Base-by-base conservation (phyloP, 2,113 vertebrate species). In the Uria lomvia region DNA sequence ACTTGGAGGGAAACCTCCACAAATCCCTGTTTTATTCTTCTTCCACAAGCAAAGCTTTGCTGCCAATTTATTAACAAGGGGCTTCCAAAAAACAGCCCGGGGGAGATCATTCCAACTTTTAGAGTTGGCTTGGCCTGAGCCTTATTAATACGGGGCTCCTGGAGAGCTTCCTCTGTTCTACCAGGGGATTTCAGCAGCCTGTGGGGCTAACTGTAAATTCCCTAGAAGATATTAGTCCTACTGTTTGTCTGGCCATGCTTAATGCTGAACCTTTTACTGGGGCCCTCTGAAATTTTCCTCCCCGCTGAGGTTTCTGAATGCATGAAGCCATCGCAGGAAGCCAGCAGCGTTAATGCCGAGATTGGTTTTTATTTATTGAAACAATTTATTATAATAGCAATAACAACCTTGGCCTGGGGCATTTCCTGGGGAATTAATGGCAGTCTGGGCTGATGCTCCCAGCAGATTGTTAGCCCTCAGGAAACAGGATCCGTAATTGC, bases 321-420 rank as follows among this genome's bases (percentile, higher is more conserved):
- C 75, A 94, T 52, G 91, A 94, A 92, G 50, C 74, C 76, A 70
- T 91, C 87, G 52, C 88, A 85, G 93, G 95, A 97, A 97, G 73
- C 82, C 75, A 92, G 75, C 82, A 82, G 65, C 0, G 3, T 91
- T 96, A 94, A 94, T 97, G 87, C 71, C 79, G 73, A 66, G 88
- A 94, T 95, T 96, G 73, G 29, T 94, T 96, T 92, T 94, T 95
- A 96, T 96, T 96, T 97, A 95, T 95, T 93, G 93, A 92, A 97
- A 95, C 94, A 87, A 94, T 92, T 96, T 92, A 89, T 95, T 94
- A 81, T 96, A 95, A 97, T 87, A 89, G 90, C 79, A 96, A 82
- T 96, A 97, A 91, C 92, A 96, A 86, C 75, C 82, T 93, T 78
- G 87, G 91, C 96, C 84, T 62, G 75, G 85, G 92, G 94, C 94